phyloP scores from a whole-genome alignment of 2,113 vertebrate species.

The Panthera leo region DNA sequence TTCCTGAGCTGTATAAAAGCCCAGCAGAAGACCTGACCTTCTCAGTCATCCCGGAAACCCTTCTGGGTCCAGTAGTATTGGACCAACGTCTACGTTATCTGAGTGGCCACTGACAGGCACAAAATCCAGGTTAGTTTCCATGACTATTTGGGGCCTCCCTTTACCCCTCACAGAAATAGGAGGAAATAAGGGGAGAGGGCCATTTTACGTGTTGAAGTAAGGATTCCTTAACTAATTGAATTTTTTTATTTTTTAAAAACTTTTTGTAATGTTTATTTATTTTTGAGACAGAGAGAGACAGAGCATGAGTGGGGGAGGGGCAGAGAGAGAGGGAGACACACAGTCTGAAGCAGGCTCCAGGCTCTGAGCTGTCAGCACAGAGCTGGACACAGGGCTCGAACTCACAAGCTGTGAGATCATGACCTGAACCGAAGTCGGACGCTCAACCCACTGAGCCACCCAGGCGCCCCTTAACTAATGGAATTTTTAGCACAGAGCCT shows the following conservation, averaged over 20 bases:
- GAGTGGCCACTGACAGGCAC: accelerated
- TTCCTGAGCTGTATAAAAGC: background rate
- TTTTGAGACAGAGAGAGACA: too few relatives aligned
- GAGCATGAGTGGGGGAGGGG: too few relatives aligned
- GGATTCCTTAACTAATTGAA: too few relatives aligned
- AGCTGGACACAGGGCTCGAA: too few relatives aligned
- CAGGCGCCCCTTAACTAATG: background rate
- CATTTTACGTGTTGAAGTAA: background rate
- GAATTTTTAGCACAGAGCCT: background rate
- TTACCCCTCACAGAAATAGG: background rate
- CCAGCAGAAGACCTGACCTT: background rate
- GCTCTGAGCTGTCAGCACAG: too few relatives aligned
- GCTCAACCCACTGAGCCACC: too few relatives aligned
- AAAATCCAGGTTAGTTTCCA: background rate
- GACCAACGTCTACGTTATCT: accelerated
- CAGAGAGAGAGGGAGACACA: too few relatives aligned
- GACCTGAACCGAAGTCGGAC: accelerated
- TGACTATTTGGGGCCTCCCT: background rate
- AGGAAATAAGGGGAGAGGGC: background rate
- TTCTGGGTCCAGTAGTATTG: background rate
- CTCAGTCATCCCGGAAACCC: too few relatives aligned
- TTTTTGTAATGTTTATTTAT: too few relatives aligned
- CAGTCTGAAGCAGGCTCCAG: too few relatives aligned
- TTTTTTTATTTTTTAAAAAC: too few relatives aligned
- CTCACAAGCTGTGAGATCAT: too few relatives aligned